phyloP scores from a whole-genome alignment of 2,113 vertebrate genomes.

The Gambusia holbrooki region DNA sequence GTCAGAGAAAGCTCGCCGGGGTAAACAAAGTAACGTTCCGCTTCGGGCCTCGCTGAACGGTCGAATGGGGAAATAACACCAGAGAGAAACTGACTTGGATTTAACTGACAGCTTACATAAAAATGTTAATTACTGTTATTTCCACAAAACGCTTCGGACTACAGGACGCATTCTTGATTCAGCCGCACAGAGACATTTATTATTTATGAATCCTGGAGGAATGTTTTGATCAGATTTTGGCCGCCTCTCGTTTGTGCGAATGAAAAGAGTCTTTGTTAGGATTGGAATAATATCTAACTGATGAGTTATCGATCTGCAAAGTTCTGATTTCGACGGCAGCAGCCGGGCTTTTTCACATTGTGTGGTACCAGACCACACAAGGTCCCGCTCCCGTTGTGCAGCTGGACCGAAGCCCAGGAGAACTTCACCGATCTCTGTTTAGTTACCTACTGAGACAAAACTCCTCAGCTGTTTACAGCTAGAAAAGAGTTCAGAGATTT shows the following conservation, averaged over 20 bases:
- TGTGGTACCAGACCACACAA: neutral
- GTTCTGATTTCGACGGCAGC: neutral
- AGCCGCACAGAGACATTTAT: neutral
- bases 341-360: neutral
- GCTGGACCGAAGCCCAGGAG: neutral
- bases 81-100: neutral
- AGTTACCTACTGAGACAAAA: too few species aligned
- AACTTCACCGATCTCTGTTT: neutral
- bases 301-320: neutral
- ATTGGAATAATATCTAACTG: neutral
- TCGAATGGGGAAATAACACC: neutral
- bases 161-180: neutral
- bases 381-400: too few species aligned
- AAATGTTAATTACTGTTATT: neutral
- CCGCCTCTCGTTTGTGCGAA: neutral
- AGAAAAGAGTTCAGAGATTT: neutral
- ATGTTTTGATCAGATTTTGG: neutral
- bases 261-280: neutral
- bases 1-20: slow-evolving; percentile 50
- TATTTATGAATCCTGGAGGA: neutral
- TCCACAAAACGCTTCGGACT: neutral
- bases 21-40: slow-evolving; percentile 36
- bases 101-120: neutral
- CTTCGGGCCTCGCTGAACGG: slow-evolving; percentile 12
- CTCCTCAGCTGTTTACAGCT: too few species aligned